Evolutionary conservation across 1,140 invertebrate genomes (phyloP), one percentile per base, ranked within the genome.

Genomic region (Orchestia grillus): DNA sequence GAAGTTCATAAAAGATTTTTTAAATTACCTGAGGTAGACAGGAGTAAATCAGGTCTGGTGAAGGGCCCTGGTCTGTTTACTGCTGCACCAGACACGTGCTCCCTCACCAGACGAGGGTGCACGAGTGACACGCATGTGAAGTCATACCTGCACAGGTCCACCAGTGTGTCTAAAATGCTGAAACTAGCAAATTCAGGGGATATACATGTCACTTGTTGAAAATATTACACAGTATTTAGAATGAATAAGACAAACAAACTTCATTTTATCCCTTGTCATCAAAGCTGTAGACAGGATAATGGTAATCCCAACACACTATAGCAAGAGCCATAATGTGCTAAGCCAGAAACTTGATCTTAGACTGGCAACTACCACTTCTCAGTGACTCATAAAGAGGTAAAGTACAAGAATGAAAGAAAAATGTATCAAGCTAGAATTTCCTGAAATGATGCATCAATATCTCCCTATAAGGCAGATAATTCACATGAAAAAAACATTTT

Each of bases 21-120:
- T 47, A 96, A 57, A 96, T 96, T 97, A 98, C 98, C 98, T 97
- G 98, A 97, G 96, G 98, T 98, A 87, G 97, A 97, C 15, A 98
- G 97, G 96, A 98, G 97, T 96, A 98, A 97, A 97, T 98, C 98
- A 45, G 98, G 98, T 97, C 98, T 97, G 1, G 98, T 98, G 97
- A 98, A 98, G n/a, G 98, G 97, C 53, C 97, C 98, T 77, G 96
- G 95, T 94, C 98, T 97, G 95, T 97, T 96, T 97, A 98, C 98
- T 44, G 97, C 97, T 96, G 97, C 97, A 42, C 98, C 98, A 96
- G 97, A 97, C 15, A 98, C 97, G 97, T 98, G 98, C 97, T 98
- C 98, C 97, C 98, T 97, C 96, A 98, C 98, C 96, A 97, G 98
- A 62, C 98, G 97, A 42, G 98, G 98, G 97, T 98, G 98, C 6